Base-by-base conservation (phyloP, 2,797 vertebrate species). In the Mus caroli region DNA sequence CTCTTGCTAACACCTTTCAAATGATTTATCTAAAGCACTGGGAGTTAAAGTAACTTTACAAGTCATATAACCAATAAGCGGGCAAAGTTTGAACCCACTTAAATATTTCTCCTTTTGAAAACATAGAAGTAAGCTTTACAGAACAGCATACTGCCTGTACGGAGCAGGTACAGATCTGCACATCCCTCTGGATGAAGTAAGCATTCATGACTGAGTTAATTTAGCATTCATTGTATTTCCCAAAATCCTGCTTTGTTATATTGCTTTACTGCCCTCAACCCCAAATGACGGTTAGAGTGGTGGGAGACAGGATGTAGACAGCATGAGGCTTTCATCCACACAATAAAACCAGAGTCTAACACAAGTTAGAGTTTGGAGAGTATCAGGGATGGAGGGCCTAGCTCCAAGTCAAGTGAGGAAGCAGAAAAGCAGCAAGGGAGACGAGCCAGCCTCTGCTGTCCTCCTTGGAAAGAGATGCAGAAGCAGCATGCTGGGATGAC, bases 381-480 rank as follows among this genome's bases (percentile, higher is more conserved):
- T 2, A 28, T 24, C 40, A 85, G 37, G 67, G 62, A 69, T 52
- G 34, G 40, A 52, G 40, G 12, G 31, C 62, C 43, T 22, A 43
- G 40, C 71, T 52, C 64, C 64, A 80, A 17, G 20, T 90, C 88
- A 11, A 11, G 46, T 10, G 31, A 75, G 88, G 56, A 90, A 78
- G 78, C 92, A 77, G 58, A 58, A 34, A 83, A 91, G 88, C 56
- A 22, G 3, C 26, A 46, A 78, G 58, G 12, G 31, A 62, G 0
- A 0, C 69, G 7, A 46, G 71, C 76, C 58, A 60, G 15, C 40
- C 26, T 17, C 1, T 0, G 24, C 78, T 77, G 84, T 86, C n/a
- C 71, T 97, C 71, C 93, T 92, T 91, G 77, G 84, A 92, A 96
- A 91, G 76, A 86, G 28, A 6, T 78, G 84, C 83, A 90, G 71